phyloP scores from a whole-genome alignment of 2,888 invertebrate species.

The Drosophila affinis region DNA sequence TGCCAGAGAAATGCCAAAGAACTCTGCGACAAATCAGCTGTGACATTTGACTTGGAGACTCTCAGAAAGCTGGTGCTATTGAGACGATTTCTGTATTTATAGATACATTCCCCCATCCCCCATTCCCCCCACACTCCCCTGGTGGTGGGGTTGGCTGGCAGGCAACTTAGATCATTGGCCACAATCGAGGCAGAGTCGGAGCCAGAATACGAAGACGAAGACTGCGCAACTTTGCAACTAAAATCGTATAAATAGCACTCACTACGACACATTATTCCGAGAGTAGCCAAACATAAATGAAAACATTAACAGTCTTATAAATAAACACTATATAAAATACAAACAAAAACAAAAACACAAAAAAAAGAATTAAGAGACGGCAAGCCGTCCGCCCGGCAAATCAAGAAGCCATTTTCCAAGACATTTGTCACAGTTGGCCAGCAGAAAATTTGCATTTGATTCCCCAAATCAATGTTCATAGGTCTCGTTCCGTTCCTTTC shows the following conservation, averaged over 20 bases:
- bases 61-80: slow-evolving; percentile 50
- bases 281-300: slow-evolving; percentile 35
- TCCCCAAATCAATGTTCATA: slow-evolving; percentile 24
- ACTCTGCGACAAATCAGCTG: slow-evolving; percentile 40
- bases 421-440: slow-evolving; percentile 34
- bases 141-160: slow-evolving; percentile 65
- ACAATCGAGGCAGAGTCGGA: slow-evolving; percentile 32
- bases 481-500: too few species aligned
- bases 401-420: slow-evolving; percentile 37
- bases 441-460: slow-evolving; percentile 17
- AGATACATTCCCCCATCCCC: slow-evolving; percentile 27
- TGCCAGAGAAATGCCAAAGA: slow-evolving; percentile 7
- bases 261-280: slow-evolving; percentile 34
- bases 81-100: slow-evolving; percentile 72
- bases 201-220: slow-evolving; percentile 5
- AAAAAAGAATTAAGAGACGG: slow-evolving; percentile 4
- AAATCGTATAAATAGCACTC: slow-evolving; percentile 63
- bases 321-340: slow-evolving; percentile 24
- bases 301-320: slow-evolving; percentile 35
- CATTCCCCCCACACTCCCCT: not conserved
- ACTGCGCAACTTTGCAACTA: slow-evolving; percentile 67
- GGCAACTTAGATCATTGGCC: slow-evolving; percentile 71
- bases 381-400: slow-evolving; percentile 17
- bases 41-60: slow-evolving; percentile 54
- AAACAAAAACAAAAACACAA: slow-evolving; percentile 11